Conservation (phyloP, 2,797 vertebrate species). For the Schizopygopsis malacanthus region DNA sequence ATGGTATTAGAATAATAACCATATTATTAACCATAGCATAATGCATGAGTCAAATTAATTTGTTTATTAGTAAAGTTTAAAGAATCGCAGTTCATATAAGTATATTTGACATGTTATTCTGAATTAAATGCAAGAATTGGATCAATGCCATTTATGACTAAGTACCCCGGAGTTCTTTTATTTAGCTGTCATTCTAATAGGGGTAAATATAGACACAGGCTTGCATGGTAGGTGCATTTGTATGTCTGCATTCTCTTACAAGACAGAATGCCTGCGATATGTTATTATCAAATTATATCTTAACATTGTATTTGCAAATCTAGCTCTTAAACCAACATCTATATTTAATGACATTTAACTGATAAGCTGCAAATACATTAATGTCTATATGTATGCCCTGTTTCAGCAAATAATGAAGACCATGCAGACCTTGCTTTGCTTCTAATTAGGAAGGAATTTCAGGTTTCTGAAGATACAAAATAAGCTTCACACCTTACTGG, state of each 20-base stretch:
- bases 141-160: constrained; percentile 34
- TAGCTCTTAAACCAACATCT: background rate
- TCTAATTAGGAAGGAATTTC: too few relatives aligned
- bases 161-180: constrained; percentile 46
- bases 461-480: background rate
- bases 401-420: background rate
- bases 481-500: background rate
- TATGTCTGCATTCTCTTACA: constrained; percentile 32
- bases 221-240: constrained; percentile 29
- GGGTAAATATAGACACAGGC: constrained; percentile 47
- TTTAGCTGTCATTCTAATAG: constrained; percentile 52
- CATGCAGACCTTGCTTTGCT: background rate
- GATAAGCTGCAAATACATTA: background rate
- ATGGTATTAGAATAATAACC: background rate
- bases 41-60: background rate
- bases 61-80: constrained; percentile 1
- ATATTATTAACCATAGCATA: too few relatives aligned
- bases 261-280: constrained; percentile 15
- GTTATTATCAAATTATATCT: background rate
- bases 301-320: constrained; percentile 18
- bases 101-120: constrained; percentile 12
- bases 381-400: background rate
- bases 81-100: background rate
- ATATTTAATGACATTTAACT: background rate
- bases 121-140: constrained; percentile 14